Base-by-base conservation (phyloP, 1,140 invertebrate species). In the Eufriesea mexicana region DNA sequence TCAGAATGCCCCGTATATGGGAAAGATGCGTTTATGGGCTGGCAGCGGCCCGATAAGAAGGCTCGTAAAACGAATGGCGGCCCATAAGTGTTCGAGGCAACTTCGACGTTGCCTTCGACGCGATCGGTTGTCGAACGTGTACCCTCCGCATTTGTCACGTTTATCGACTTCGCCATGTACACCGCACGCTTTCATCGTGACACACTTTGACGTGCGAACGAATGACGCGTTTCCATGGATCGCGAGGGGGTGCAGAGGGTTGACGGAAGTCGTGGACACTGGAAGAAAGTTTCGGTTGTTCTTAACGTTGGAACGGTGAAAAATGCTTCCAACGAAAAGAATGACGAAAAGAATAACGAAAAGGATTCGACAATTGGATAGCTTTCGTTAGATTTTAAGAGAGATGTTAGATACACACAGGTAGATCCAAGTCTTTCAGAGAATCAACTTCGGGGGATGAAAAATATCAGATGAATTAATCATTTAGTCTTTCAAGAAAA, bases 21-120 rank as follows among this genome's bases (percentile, higher is more conserved):
- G 62, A 77, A 83, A 89, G 87, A 91, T 91, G 90, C 91, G 92
- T 92, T 93, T 93, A 93, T 92, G 93, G 90, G 89, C 91, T 92
- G 92, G 91, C 92, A 91, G 91, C 85, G 84, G 80, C 68, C 83
- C 89, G 93, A 94, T 94, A 94, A 94, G 93, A 88, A 91, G 89
- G 86, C 89, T 90, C 91, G 89, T 93, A 93, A 93, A 94, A 91
- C 92, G 91, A 93, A 94, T 91, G 89, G 87, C 89, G 67, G 71
- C 81, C 90, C 90, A 86, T 92, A 92, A 92, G 91, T 91, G 91
- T 90, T 90, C 70, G 68, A 66, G 42, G 84, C 85, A 91, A 89
- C 86, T 91, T 84, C 57, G 71, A 84, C 84, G 86, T 82, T 76
- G 83, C 79, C 84, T 84, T 81, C 89, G 89, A 85, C 83, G 86